phyloP scores from a whole-genome alignment of 37 sponge, comb jelly and placozoan species.

The Aplysina aerophoba region DNA sequence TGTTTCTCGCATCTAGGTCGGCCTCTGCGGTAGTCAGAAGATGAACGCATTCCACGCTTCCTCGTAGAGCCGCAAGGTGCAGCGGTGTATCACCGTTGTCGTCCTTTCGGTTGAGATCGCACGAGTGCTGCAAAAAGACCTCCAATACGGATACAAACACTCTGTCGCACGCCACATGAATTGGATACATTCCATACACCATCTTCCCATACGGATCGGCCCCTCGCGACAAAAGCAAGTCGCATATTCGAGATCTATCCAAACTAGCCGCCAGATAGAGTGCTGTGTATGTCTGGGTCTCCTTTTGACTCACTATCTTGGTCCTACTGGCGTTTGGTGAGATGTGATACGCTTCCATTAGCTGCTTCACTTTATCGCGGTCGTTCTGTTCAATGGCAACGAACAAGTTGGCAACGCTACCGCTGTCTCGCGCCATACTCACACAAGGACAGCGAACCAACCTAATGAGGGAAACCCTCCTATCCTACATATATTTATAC shows the following conservation, averaged over 20 bases:
- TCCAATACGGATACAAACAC: neutral
- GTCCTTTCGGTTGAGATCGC: conserved; percentile 29
- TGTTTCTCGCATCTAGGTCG: conserved; percentile 8
- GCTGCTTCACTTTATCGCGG: neutral
- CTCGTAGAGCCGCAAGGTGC: conserved; percentile 38
- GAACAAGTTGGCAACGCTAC: neutral
- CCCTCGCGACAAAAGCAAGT: neutral
- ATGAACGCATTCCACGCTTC: conserved; percentile 33
- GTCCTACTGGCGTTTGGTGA: neutral
- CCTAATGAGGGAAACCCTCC: too few species aligned
- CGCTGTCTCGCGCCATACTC: neutral
- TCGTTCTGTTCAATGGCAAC: conserved; percentile 14
- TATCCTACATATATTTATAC: too few species aligned
- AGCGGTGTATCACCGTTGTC: conserved; percentile 46
- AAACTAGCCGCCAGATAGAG: conserved; percentile 24
- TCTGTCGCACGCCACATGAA: conserved; percentile 13
- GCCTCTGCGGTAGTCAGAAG: conserved; percentile 27
- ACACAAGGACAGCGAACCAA: too few species aligned
- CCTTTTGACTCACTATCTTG: neutral
- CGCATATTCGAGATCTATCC: conserved; percentile 16
- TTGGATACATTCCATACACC: conserved; percentile 31
- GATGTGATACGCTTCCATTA: neutral
- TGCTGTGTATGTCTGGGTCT: conserved; percentile 1
- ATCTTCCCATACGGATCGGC: conserved; percentile 9
- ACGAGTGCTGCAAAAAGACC: conserved; percentile 25